phyloP scores from a whole-genome alignment of 2,113 vertebrate genomes.

The Mirounga angustirostris region DNA sequence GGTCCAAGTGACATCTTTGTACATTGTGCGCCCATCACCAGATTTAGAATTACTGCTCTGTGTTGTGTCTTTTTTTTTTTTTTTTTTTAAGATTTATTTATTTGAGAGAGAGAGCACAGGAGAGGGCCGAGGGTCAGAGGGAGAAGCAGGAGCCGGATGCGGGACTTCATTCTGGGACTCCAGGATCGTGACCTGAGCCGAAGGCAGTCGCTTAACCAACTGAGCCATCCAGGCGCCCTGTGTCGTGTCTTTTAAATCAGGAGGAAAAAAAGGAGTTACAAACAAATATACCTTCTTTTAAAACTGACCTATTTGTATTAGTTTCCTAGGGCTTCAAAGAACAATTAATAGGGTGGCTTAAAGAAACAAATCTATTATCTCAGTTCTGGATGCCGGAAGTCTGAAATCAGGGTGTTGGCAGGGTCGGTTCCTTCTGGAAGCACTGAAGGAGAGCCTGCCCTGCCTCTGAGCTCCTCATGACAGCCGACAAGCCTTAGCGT shows the following conservation, averaged over 20 bases:
- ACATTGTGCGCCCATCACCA: not conserved
- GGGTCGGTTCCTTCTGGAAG: not conserved
- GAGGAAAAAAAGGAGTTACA: not conserved
- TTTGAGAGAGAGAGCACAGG: too few species aligned
- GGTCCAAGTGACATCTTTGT: not conserved
- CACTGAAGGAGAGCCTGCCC: not conserved
- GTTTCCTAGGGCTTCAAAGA: not conserved
- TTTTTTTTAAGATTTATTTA: too few species aligned
- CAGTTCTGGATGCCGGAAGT: not conserved
- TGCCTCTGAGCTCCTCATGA: not conserved
- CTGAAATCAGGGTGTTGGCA: not conserved
- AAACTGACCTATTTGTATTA: not conserved
- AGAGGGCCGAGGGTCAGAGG: too few species aligned
- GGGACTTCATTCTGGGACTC: too few species aligned
- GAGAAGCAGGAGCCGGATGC: too few species aligned
- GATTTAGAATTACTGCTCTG: not conserved
- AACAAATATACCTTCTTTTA: not conserved
- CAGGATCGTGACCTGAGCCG: too few species aligned
- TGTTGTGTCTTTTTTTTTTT: not conserved
- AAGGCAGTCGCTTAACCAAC: too few species aligned
- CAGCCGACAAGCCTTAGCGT: not conserved
- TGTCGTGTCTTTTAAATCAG: constrained; percentile 35
- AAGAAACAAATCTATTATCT: not conserved
- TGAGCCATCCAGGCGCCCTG: not conserved
- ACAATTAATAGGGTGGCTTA: not conserved